Conservation (phyloP, 2,888 invertebrate genomes). For the Melipona beecheii region DNA sequence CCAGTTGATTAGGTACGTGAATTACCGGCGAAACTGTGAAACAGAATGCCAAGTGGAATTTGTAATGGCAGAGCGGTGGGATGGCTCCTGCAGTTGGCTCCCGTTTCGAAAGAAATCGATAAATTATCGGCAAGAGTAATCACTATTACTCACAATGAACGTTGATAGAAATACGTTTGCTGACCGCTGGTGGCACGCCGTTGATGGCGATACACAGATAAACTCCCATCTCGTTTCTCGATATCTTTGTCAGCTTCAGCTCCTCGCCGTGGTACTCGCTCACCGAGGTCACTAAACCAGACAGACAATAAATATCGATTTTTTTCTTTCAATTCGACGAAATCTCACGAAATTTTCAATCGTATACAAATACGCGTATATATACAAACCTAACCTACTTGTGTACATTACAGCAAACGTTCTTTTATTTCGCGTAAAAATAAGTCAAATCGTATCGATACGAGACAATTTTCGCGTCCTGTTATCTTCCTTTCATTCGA, state of each 20-base stretch:
- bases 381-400: too few species aligned
- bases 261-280: constrained; percentile 90
- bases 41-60: constrained; percentile 62
- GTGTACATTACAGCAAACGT: neutral
- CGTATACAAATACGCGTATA: too few species aligned
- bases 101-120: constrained; percentile 31
- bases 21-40: constrained; percentile 94
- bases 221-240: constrained; percentile 95
- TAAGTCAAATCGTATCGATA: too few species aligned
- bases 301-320: neutral
- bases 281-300: constrained; percentile 69
- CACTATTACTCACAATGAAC: constrained; percentile 92
- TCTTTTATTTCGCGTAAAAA: neutral
- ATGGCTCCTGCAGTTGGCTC: neutral
- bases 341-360: neutral
- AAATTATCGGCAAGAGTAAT: constrained; percentile 39
- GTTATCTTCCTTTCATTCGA: too few species aligned
- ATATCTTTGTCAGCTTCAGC: constrained; percentile 91
- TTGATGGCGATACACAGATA: constrained; percentile 96
- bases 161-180: constrained; percentile 94
- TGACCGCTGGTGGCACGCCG: constrained; percentile 94
- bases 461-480: too few species aligned
- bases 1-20: constrained; percentile 96
- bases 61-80: constrained; percentile 15
- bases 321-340: neutral